phyloP scores from a whole-genome alignment of 2,888 invertebrate species.

The Drosophila prolongata region DNA sequence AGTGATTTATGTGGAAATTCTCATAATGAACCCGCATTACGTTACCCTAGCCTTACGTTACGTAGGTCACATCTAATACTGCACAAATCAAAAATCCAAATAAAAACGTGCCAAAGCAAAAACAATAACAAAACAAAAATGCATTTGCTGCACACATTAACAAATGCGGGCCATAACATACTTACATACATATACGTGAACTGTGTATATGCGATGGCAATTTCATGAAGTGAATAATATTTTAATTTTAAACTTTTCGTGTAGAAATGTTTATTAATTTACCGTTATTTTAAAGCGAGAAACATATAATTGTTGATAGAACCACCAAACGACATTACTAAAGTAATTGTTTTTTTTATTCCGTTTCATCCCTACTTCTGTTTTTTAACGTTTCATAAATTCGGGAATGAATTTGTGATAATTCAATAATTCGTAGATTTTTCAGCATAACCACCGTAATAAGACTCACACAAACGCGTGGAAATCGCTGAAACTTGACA shows the following conservation, averaged over 20 bases:
- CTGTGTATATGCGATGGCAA: background rate
- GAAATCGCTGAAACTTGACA: slow-evolving; percentile 61
- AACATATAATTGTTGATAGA: too few relatives aligned
- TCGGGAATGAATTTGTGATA: background rate
- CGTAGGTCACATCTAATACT: slow-evolving; percentile 6
- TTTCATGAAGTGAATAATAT: background rate
- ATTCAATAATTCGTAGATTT: background rate
- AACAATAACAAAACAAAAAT: slow-evolving; percentile 45
- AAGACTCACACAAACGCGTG: slow-evolving; percentile 3
- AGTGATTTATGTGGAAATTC: background rate
- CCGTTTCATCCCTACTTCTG: background rate
- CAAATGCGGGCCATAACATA: slow-evolving; percentile 4
- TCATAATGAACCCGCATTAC: slow-evolving; percentile 1
- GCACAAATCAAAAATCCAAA: slow-evolving; percentile 32
- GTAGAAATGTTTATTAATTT: too few relatives aligned
- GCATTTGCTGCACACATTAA: slow-evolving; percentile 37
- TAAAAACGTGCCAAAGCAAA: slow-evolving; percentile 37
- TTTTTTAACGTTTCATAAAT: background rate
- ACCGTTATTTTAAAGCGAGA: too few relatives aligned
- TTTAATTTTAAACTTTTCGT: too few relatives aligned
- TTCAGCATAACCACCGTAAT: background rate
- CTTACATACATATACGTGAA: background rate
- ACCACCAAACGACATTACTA: too few relatives aligned
- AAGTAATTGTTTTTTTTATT: too few relatives aligned
- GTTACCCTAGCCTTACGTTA: slow-evolving; percentile 37